Evolutionary conservation across 2,113 vertebrate genomes (phyloP).

Genomic region (Arizona elegans): DNA sequence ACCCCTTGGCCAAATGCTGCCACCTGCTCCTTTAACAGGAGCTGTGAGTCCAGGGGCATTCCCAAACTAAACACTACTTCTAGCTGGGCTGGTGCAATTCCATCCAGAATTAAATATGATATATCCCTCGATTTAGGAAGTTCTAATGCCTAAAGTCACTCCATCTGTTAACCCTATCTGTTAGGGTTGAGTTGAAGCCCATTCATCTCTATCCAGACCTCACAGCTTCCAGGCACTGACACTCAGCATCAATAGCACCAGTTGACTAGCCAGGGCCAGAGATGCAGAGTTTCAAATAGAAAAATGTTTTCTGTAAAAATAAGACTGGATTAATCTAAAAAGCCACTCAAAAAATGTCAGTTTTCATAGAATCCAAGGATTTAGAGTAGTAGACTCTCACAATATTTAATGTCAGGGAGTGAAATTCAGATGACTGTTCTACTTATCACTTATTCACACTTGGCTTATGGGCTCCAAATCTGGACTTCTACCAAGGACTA

Average conservation of each 20-base stretch:
- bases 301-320: neutral
- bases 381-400: neutral
- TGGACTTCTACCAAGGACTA: neutral
- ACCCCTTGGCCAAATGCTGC: neutral
- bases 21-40: neutral
- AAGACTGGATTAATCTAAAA: neutral
- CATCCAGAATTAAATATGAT: neutral
- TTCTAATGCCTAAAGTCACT: neutral
- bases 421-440: neutral
- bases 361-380: neutral
- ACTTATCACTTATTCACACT: neutral
- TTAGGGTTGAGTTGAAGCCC: neutral
- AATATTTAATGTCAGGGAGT: neutral
- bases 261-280: too few species aligned
- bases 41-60: neutral
- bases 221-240: neutral
- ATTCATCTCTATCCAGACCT: neutral
- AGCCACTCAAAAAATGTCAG: neutral
- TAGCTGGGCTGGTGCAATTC: neutral
- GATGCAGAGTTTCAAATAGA: neutral
- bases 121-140: neutral
- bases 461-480: neutral
- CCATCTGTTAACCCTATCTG: neutral
- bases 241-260: too few species aligned
- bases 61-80: neutral